Base-by-base conservation (phyloP, 1,140 invertebrate species). In the Papilio glaucus region DNA sequence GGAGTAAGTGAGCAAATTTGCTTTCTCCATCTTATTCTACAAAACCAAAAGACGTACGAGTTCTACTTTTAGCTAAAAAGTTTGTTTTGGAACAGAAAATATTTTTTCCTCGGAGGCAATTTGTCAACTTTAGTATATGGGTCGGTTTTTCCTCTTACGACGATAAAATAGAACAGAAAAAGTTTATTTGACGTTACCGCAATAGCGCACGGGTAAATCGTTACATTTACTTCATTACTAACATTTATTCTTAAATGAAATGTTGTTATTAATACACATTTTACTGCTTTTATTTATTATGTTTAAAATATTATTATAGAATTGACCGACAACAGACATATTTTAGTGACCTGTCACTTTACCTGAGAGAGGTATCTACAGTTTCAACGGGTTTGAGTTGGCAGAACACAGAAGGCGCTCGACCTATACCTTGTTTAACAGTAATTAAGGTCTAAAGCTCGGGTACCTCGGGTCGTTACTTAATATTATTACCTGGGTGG, bases 131-230 rank as follows among this genome's bases (percentile, higher is more conserved):
- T 57, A 26, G 49, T 26, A 26, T 24, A 12, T 57, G 10, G 9
- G 49, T 24, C 9, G 21, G 21, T 57, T 57, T 24, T 57, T 57
- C 4, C 49, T 24, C 8, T 57, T 57, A 57, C 49, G 49, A 57
- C 49, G 49, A 24, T 57, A 24, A 57, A 57, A 57, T 57, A 57
- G 21, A 26, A 26, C 18, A 24, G 3, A 26, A 53, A 53, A 53
- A 57, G 49, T 57, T 24, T 18, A 9, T 57, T 24, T 57, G 7
- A 57, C 21, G 24, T 57, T 57, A 57, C 49, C 49, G 49, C 21
- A 57, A 57, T 24, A 24, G 49, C 49, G 21, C 49, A 24, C 10
- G 24, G 18, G 21, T 57, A 57, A 26, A 57, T 24, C 18, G 18
- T 57, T 24, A 18, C 18, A 24, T 57, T 57, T 57, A 2, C 4